These are phyloP conservation scores for Drosophila paranaensis DNA, from an alignment of 2,888 invertebrate species.

Conservation along the genomic window DNA sequence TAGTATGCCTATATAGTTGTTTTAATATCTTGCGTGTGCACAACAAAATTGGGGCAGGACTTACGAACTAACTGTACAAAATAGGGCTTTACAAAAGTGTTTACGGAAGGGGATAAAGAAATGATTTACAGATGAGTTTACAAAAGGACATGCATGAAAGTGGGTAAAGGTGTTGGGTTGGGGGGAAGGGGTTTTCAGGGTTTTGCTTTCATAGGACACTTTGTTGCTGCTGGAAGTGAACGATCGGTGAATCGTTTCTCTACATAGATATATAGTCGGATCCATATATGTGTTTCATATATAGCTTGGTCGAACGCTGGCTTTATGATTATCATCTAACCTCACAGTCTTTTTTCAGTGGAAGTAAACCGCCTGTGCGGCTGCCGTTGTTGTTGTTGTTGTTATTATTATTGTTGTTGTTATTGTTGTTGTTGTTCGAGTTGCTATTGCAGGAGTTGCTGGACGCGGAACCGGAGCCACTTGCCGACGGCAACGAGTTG, in stretches of 20 bases:
- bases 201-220: constrained; percentile 36
- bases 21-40: constrained; percentile 64
- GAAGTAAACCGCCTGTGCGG: constrained; percentile 84
- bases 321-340: constrained; percentile 91
- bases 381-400: constrained; percentile 54
- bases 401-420: constrained; percentile 57
- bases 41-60: constrained; percentile 43
- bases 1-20: constrained; percentile 12
- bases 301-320: constrained; percentile 34
- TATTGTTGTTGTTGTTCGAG: constrained; percentile 63
- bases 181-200: neutral
- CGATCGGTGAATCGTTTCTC: constrained; percentile 26
- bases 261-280: neutral
- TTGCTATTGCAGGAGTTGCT: constrained; percentile 73
- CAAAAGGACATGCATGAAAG: constrained; percentile 8
- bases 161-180: neutral
- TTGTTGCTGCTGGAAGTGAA: constrained; percentile 55
- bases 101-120: neutral
- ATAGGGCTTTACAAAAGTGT: constrained; percentile 33
- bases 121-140: constrained; percentile 8
- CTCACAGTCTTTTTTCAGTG: constrained; percentile 92
- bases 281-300: constrained; percentile 7
- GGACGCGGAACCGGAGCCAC: constrained; percentile 57
- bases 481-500: constrained; percentile 71
- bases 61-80: constrained; percentile 72